A percentile compares a stretch with the other conserved stretches of the same genome.
These are phyloP conservation scores for Aethina tumida DNA, from an alignment of 1,140 invertebrate species.

Conservation along the genomic window DNA sequence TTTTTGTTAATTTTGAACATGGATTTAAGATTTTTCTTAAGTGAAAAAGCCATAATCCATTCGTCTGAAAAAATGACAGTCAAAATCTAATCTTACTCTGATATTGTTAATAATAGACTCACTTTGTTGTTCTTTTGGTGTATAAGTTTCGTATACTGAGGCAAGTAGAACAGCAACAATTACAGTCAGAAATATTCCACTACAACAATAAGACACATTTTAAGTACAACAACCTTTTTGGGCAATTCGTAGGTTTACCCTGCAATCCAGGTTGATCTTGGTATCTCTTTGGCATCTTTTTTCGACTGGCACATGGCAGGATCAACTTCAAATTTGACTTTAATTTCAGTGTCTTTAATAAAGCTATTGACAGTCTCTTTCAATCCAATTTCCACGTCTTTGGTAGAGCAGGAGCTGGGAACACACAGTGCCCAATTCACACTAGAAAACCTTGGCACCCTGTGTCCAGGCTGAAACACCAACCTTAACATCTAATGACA, in stretches of 20 bases:
- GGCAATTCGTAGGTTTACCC: constrained; percentile 32
- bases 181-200: constrained; percentile 21
- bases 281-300: constrained; percentile 20
- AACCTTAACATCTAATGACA: too few species aligned
- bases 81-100: background rate
- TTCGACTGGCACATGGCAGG: constrained; percentile 46
- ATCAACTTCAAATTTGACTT: constrained; percentile 42
- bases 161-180: constrained; percentile 21
- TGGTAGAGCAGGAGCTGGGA: constrained; percentile 44
- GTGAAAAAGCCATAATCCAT: constrained; percentile 51
- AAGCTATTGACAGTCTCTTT: constrained; percentile 19
- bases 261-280: constrained; percentile 37
- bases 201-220: constrained; percentile 3
- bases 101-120: too few species aligned
- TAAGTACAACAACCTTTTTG: background rate
- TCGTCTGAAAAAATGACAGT: constrained; percentile 20
- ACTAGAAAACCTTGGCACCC: constrained; percentile 49
- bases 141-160: constrained; percentile 25
- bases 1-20: constrained; percentile 36
- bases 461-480: constrained; percentile 48
- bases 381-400: constrained; percentile 45
- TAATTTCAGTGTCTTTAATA: constrained; percentile 37
- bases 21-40: constrained; percentile 50
- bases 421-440: constrained; percentile 54
- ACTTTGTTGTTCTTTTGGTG: constrained; percentile 22